Conservation (phyloP, 1,140 invertebrate genomes). For the Polypedilum pembai region DNA sequence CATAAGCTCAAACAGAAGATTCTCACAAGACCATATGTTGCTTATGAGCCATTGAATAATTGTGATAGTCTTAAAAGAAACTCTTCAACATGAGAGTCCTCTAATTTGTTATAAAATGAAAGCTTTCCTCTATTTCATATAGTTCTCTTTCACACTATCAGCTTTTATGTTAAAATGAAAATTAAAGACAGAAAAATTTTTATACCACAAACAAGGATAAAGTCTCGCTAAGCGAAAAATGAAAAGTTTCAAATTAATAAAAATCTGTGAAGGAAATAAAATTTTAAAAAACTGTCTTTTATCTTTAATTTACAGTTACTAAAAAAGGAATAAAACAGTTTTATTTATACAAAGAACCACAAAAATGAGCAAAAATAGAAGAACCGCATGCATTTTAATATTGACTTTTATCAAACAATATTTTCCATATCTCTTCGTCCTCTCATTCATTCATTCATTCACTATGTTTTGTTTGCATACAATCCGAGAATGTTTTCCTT, state of each 20-base stretch:
- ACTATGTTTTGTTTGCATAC: neutral
- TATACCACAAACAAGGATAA: no score
- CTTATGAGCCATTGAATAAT: constrained; percentile 26
- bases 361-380: neutral
- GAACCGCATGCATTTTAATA: neutral
- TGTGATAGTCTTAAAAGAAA: constrained; percentile 23
- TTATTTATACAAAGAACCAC: no score
- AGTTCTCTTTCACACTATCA: no score
- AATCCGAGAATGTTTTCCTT: neutral
- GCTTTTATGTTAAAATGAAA: no score
- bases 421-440: neutral
- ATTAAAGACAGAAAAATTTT: no score
- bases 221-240: no score
- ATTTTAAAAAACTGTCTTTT: no score
- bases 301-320: no score
- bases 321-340: no score
- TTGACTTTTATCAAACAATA: neutral
- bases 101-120: neutral
- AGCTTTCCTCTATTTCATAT: no score
- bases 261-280: no score
- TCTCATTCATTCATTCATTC: neutral
- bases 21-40: constrained; percentile 18
- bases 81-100: neutral
- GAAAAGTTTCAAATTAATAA: no score
- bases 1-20: neutral